Percentiles rank a stretch among this genome's conserved stretches.
These are phyloP conservation scores for Agrochola lychnidis DNA, from an alignment of 2,888 invertebrate genomes.

Conservation along the genomic window DNA sequence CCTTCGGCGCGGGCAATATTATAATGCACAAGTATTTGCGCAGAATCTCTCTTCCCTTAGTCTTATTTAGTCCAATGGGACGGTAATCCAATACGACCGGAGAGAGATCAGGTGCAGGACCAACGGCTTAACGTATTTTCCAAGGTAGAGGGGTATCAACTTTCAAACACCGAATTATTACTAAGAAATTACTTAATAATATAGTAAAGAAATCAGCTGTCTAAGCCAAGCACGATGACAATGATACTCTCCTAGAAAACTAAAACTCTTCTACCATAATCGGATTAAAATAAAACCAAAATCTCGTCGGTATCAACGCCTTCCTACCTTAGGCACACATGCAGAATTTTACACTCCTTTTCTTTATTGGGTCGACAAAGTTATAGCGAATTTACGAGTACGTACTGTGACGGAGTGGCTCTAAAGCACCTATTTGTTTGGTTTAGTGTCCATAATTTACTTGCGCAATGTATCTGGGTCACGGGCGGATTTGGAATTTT, in stretches of 20 bases:
- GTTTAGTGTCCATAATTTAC: conserved; percentile 81
- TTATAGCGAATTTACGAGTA: conserved; percentile 76
- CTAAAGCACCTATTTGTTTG: conserved; percentile 80
- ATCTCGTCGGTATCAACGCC: conserved; percentile 21
- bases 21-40: background rate
- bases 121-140: background rate
- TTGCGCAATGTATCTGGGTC: conserved; percentile 75
- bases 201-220: background rate
- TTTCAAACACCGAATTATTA: background rate
- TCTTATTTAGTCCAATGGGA: background rate
- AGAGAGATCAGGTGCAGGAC: background rate
- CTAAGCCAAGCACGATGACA: background rate
- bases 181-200: no score
- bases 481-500: conserved; percentile 57
- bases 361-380: conserved; percentile 71
- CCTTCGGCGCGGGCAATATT: background rate
- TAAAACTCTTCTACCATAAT: background rate
- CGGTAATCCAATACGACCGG: background rate
- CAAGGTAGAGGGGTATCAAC: background rate
- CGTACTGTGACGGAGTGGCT: conserved; percentile 77
- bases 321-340: conserved; percentile 41
- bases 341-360: conserved; percentile 67
- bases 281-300: conserved; percentile 36
- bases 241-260: background rate
- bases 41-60: background rate